A percentile compares a stretch with the other conserved stretches of the same genome.
Conservation (phyloP, 1,140 invertebrate species). For the Papilio glaucus region DNA sequence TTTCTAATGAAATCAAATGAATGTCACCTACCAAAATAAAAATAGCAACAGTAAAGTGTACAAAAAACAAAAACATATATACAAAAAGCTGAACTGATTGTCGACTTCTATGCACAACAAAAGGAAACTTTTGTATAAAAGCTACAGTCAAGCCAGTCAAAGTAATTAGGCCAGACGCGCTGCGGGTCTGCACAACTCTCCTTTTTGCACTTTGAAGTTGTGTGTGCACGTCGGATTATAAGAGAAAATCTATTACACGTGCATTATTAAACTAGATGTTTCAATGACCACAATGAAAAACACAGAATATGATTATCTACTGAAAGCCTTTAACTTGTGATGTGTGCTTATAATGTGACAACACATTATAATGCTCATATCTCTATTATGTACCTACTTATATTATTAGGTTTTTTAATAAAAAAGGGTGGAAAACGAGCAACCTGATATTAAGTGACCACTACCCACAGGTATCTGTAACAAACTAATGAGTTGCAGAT, state of each 20-base stretch:
- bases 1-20: neutral
- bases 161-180: constrained; percentile 34
- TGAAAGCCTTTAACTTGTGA: no score
- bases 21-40: no score
- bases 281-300: no score
- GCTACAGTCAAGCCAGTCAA: constrained; percentile 29
- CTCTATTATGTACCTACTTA: no score
- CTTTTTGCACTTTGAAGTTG: constrained; percentile 29
- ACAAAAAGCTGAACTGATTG: constrained; percentile 16
- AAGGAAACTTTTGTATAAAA: constrained; percentile 29
- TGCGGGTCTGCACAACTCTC: constrained; percentile 3
- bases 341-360: no score
- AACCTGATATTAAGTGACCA: no score
- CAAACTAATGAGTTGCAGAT: no score
- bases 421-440: no score
- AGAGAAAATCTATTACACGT: constrained; percentile 14
- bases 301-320: no score
- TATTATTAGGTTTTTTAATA: no score
- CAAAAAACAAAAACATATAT: neutral
- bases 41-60: neutral
- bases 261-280: neutral
- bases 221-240: neutral
- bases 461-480: no score
- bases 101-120: constrained; percentile 18
- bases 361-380: no score